Evolutionary conservation across 2,797 vertebrate species (phyloP).

Genomic region (Thripadectes ignobilis): DNA sequence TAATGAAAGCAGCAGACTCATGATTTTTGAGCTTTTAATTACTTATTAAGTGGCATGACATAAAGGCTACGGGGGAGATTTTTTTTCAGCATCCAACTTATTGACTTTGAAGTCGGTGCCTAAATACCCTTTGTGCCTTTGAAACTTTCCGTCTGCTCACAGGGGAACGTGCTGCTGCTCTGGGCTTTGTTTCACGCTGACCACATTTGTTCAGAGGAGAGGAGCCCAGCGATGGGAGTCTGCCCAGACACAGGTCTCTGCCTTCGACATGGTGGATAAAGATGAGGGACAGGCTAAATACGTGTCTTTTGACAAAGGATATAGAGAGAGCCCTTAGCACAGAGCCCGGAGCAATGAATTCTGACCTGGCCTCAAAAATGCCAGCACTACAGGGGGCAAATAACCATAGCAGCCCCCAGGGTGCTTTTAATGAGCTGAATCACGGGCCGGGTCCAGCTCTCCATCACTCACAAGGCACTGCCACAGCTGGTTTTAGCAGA

Average conservation of each 20-base stretch:
- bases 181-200: slow-evolving; percentile 59
- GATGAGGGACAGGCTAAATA: slow-evolving; percentile 56
- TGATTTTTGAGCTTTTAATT: slow-evolving; percentile 73
- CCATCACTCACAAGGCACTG: slow-evolving; percentile 28
- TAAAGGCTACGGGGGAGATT: slow-evolving; percentile 66
- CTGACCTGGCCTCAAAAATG: slow-evolving; percentile 62
- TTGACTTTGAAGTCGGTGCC: slow-evolving; percentile 70
- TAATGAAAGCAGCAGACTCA: slow-evolving; percentile 73
- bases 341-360: slow-evolving; percentile 55
- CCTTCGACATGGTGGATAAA: slow-evolving; percentile 54
- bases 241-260: slow-evolving; percentile 40
- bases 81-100: slow-evolving; percentile 65
- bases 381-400: slow-evolving; percentile 54
- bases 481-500: slow-evolving; percentile 39
- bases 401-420: slow-evolving; percentile 42
- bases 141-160: slow-evolving; percentile 60
- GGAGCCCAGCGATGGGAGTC: slow-evolving; percentile 1
- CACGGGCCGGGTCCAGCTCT: not conserved
- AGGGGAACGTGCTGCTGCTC: slow-evolving; percentile 51
- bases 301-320: slow-evolving; percentile 31
- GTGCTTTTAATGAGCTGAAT: slow-evolving; percentile 65
- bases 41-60: slow-evolving; percentile 71
- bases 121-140: slow-evolving; percentile 71
- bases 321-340: not conserved
- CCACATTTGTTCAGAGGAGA: slow-evolving; percentile 57